Evolutionary conservation across 2,888 invertebrate species (phyloP).

Genomic region (Pachliopta kotzebuea): DNA sequence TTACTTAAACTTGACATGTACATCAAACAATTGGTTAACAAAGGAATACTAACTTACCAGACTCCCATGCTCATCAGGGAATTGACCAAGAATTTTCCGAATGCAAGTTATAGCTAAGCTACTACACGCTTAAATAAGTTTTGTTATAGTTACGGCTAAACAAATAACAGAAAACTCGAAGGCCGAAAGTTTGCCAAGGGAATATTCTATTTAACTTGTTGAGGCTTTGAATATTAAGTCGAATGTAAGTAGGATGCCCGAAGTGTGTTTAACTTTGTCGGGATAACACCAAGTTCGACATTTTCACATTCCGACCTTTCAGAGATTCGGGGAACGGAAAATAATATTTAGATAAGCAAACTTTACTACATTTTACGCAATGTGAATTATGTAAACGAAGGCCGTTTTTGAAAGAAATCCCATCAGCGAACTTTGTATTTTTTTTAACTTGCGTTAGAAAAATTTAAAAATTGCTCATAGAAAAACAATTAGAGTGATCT

Average conservation of each 20-base stretch:
- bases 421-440: no score
- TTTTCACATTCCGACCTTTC: conserved; percentile 7
- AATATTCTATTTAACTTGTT: conserved; percentile 26
- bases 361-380: neutral
- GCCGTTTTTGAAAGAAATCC: no score
- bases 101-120: no score
- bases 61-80: no score
- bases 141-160: conserved; percentile 16
- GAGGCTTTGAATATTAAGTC: conserved; percentile 24
- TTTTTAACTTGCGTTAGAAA: no score
- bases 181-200: conserved; percentile 13
- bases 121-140: neutral
- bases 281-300: conserved; percentile 10
- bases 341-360: conserved; percentile 11
- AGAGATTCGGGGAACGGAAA: conserved; percentile 5
- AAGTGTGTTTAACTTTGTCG: conserved; percentile 16
- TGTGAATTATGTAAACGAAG: conserved; percentile 1
- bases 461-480: no score
- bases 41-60: no score
- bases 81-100: no score
- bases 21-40: no score
- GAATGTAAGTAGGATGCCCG: conserved; percentile 12
- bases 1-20: no score
- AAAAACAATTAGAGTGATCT: no score
- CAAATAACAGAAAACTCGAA: conserved; percentile 18